phyloP scores from a whole-genome alignment of 2,888 invertebrate species.

The Hyposoter didymator region DNA sequence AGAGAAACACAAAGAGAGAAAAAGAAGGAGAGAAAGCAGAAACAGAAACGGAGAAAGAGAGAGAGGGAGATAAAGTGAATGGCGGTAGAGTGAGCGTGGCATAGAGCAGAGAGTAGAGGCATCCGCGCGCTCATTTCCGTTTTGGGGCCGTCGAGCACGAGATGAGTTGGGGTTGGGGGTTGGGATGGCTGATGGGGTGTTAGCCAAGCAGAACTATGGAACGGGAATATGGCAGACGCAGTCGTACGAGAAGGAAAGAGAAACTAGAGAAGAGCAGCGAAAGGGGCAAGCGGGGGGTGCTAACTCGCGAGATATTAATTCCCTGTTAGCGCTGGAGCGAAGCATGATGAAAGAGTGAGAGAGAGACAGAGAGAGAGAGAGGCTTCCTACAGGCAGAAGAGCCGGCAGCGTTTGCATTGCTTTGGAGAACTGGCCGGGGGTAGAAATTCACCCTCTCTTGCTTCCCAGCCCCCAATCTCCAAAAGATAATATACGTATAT shows the following conservation, averaged over 20 bases:
- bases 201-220: conserved; percentile 38
- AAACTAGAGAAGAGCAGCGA: conserved; percentile 56
- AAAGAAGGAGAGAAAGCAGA: conserved; percentile 60
- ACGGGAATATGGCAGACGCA: conserved; percentile 72
- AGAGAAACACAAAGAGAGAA: conserved; percentile 65
- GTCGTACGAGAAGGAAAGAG: conserved; percentile 40
- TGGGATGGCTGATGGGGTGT: conserved; percentile 51
- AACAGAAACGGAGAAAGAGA: conserved; percentile 35
- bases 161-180: conserved; percentile 56
- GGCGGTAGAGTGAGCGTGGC: conserved; percentile 61
- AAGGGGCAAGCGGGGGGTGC: conserved; percentile 73
- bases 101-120: conserved; percentile 77
- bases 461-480: conserved; percentile 53
- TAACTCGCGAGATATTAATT: conserved; percentile 85
- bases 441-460: conserved; percentile 49
- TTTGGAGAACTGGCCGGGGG: conserved; percentile 35
- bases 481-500: conserved; percentile 49
- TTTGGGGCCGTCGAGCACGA: conserved; percentile 73
- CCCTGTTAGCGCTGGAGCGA: conserved; percentile 82
- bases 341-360: conserved; percentile 76
- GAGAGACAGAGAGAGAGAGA: conserved; percentile 59
- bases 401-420: conserved; percentile 47
- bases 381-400: conserved; percentile 64
- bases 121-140: conserved; percentile 84
- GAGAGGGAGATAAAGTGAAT: conserved; percentile 57